Percentiles rank a stretch among this genome's conserved stretches.
phyloP scores from a whole-genome alignment of 2,797 vertebrate species.

The Eidolon dupreanum region DNA sequence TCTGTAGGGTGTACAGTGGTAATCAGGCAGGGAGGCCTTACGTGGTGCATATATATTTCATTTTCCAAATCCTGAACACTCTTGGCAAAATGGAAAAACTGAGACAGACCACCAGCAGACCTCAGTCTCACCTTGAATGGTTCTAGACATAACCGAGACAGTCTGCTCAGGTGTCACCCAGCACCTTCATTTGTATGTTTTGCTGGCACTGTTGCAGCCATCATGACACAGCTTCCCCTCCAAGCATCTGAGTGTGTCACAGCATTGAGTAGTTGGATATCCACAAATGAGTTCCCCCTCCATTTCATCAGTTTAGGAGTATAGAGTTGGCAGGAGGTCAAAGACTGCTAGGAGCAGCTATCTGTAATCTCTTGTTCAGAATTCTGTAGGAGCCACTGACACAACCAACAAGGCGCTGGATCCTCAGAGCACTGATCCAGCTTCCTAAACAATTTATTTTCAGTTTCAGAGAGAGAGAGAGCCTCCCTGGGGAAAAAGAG shows the following conservation, averaged over 20 bases:
- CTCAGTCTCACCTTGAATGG: background rate
- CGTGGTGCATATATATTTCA: conserved; percentile 1
- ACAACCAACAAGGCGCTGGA: background rate
- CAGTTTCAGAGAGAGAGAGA: background rate
- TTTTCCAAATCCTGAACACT: background rate
- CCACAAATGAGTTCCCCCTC: background rate
- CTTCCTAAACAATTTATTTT: background rate
- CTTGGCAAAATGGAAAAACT: background rate
- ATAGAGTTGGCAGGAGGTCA: background rate
- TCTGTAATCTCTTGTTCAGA: background rate
- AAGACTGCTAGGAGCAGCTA: background rate
- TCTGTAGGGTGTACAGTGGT: background rate
- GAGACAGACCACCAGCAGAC: background rate
- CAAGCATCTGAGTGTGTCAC: background rate
- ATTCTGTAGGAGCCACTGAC: background rate
- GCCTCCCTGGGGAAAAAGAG: background rate
- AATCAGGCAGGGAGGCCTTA: conserved; percentile 21
- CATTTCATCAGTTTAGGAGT: background rate
- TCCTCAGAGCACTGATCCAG: background rate
- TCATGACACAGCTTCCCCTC: background rate
- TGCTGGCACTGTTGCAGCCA: background rate
- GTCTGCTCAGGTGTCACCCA: background rate
- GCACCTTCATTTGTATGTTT: background rate
- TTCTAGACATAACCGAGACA: background rate
- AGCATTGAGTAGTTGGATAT: background rate